Conservation (phyloP, 2,888 invertebrate genomes). For the Zaprionus obscuricornis region DNA sequence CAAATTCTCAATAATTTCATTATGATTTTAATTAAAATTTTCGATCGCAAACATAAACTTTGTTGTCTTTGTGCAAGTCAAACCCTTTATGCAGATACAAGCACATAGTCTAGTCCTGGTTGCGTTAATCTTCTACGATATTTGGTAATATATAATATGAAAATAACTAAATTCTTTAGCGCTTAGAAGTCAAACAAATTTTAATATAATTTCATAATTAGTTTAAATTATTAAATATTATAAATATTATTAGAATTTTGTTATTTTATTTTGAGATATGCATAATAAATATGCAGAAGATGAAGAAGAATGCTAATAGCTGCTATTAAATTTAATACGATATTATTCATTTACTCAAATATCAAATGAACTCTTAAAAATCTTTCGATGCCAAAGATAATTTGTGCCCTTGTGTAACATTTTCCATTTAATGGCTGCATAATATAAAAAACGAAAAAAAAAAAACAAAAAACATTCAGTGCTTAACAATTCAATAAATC, state of each 20-base stretch:
- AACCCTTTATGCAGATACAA: conserved; percentile 6
- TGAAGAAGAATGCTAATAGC: too few relatives aligned
- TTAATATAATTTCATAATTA: neutral
- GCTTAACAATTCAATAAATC: conserved; percentile 46
- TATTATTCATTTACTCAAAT: too few relatives aligned
- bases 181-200: neutral
- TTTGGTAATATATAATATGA: neutral
- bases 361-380: too few relatives aligned
- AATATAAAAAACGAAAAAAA: too few relatives aligned
- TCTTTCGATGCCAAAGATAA: too few relatives aligned
- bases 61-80: neutral
- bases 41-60: conserved; percentile 56
- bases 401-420: neutral
- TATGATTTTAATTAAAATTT: conserved; percentile 79
- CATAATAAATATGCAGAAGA: too few relatives aligned
- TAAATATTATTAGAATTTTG: too few relatives aligned
- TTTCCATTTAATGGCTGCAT: conserved; percentile 20
- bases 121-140: conserved; percentile 8
- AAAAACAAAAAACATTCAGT: conserved; percentile 25
- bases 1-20: conserved; percentile 76
- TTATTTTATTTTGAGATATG: too few relatives aligned
- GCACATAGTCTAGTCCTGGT: neutral
- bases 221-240: too few relatives aligned
- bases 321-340: too few relatives aligned
- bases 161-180: neutral